These are phyloP conservation scores for Horisme vitalbata DNA, from an alignment of 2,888 invertebrate species.

Conservation along the genomic window DNA sequence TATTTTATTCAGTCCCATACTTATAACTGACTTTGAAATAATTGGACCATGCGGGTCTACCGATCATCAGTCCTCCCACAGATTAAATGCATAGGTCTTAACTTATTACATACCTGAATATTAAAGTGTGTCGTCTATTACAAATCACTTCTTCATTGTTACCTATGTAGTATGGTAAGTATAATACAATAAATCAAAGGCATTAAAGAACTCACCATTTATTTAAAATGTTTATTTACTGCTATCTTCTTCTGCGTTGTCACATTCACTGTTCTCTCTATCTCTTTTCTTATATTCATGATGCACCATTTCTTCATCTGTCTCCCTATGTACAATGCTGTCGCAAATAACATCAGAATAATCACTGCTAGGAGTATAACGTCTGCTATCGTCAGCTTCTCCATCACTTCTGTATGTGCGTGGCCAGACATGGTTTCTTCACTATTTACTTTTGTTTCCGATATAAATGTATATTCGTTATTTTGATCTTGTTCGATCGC, in stretches of 20 bases:
- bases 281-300: slow-evolving; percentile 42
- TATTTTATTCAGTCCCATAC: no score
- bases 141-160: no score
- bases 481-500: background rate
- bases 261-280: slow-evolving; percentile 40
- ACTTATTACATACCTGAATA: no score
- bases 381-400: slow-evolving; percentile 45
- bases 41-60: no score
- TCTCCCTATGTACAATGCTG: slow-evolving; percentile 40
- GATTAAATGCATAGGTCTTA: no score
- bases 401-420: slow-evolving; percentile 54
- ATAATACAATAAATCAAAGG: no score
- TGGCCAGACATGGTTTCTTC: slow-evolving; percentile 40
- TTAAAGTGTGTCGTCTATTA: no score
- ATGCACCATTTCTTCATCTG: slow-evolving; percentile 41
- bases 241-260: slow-evolving; percentile 19
- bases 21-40: no score
- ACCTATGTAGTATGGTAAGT: no score
- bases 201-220: no score
- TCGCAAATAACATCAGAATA: slow-evolving; percentile 39
- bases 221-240: slow-evolving; percentile 20
- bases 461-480: background rate
- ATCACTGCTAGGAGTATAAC: slow-evolving; percentile 41
- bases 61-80: no score
- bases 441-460: background rate